phyloP scores from a whole-genome alignment of 2,888 invertebrate species.

The Aporophyla lueneburgensis region DNA sequence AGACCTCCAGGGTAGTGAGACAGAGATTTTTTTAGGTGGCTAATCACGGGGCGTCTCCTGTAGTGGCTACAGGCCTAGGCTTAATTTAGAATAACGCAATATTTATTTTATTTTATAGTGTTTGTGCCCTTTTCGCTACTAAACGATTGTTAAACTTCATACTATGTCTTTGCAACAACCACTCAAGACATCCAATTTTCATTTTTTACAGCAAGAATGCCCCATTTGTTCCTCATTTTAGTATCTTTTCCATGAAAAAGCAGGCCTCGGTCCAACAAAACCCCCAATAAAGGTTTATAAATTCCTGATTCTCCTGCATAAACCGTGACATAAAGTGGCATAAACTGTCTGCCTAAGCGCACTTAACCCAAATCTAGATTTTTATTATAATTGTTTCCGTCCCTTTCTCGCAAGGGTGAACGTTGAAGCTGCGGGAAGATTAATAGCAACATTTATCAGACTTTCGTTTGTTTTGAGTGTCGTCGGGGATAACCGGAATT shows the following conservation, averaged over 20 bases:
- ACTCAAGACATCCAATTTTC: constrained; percentile 39
- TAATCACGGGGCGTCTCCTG: too few species aligned
- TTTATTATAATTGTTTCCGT: constrained; percentile 76
- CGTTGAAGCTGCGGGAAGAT: constrained; percentile 79
- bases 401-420: constrained; percentile 76
- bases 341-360: constrained; percentile 67
- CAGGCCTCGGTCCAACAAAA: constrained; percentile 36
- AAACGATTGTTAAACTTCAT: background rate
- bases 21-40: too few species aligned
- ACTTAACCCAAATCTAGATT: constrained; percentile 78
- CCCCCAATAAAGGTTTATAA: constrained; percentile 60
- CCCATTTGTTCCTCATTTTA: constrained; percentile 41
- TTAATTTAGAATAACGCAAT: too few species aligned
- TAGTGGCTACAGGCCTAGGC: too few species aligned
- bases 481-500: constrained; percentile 85
- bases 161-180: constrained; percentile 1
- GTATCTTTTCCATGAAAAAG: constrained; percentile 37
- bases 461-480: constrained; percentile 88
- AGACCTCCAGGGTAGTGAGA: too few species aligned
- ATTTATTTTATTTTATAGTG: too few species aligned
- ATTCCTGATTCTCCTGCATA: constrained; percentile 56
- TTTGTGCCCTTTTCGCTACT: too few species aligned
- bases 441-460: constrained; percentile 87
- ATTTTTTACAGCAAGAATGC: constrained; percentile 44
- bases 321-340: constrained; percentile 59